A percentile compares a stretch with the other conserved stretches of the same genome.
phyloP scores from a whole-genome alignment of 2,888 invertebrate genomes.

The Hoplodrina blanda region DNA sequence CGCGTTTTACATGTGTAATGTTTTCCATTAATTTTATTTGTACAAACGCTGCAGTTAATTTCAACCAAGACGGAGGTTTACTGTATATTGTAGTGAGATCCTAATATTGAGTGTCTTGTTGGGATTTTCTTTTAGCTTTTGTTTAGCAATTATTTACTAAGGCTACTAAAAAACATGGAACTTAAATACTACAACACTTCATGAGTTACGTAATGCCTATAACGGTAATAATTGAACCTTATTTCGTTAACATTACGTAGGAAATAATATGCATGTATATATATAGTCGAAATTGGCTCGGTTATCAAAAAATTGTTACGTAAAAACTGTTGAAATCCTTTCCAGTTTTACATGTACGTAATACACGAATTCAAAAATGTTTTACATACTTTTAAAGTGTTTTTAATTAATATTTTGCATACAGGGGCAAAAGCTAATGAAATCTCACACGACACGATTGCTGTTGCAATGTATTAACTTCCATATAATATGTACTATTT shows the following conservation, averaged over 20 bases:
- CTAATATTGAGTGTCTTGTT: conserved; percentile 14
- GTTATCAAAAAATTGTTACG: background rate
- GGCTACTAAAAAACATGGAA: conserved; percentile 2
- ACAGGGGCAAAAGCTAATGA: conserved; percentile 25
- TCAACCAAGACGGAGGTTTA: conserved; percentile 27
- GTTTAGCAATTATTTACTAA: background rate
- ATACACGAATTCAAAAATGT: background rate
- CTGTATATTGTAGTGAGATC: conserved; percentile 6
- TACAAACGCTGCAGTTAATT: conserved; percentile 29
- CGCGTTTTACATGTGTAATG: conserved; percentile 23
- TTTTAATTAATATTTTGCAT: conserved; percentile 9
- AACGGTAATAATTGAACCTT: background rate
- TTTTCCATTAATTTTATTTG: conserved; percentile 30
- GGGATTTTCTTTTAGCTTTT: conserved; percentile 45
- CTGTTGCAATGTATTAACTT: conserved; percentile 34
- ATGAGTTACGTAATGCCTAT: background rate
- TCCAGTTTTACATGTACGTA: conserved; percentile 23
- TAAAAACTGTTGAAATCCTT: conserved; percentile 5
- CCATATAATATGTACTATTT: conserved; percentile 46
- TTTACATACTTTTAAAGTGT: background rate
- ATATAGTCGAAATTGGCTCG: too few species aligned
- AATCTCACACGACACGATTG: conserved; percentile 42
- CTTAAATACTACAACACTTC: background rate
- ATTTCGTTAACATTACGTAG: conserved; percentile 4
- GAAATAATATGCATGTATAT: conserved; percentile 2